Base-by-base conservation (phyloP, 2,113 vertebrate genomes). In the Rhizomys pruinosus region DNA sequence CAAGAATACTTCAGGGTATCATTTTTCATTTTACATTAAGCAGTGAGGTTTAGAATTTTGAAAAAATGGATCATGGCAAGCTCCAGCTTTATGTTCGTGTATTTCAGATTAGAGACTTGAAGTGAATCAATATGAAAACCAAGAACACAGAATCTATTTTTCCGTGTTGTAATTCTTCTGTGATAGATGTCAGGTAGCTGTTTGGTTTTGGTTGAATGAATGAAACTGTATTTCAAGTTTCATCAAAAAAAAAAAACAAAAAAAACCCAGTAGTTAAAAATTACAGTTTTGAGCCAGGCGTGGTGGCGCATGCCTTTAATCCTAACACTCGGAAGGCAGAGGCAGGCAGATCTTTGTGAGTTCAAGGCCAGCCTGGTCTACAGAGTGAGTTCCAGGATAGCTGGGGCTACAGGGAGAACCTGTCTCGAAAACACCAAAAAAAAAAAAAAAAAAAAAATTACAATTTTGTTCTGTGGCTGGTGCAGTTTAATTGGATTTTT, bases 401-500 rank as follows among this genome's bases (percentile, higher is more conserved):
- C n/a, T n/a, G n/a, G n/a, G n/a, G n/a, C n/a, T n/a, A n/a, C n/a
- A n/a, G n/a, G n/a, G n/a, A n/a, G n/a, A n/a, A n/a, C n/a, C n/a
- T n/a, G n/a, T n/a, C n/a, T n/a, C n/a, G n/a, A n/a, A n/a, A n/a
- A n/a, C 34, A 57, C 61, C 32, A 13, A 63, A 92, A 91, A 39
- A 66, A 32, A 85, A 42, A 52, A 61, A n/a, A n/a, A n/a, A n/a
- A n/a, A 17, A 39, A 61, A 59, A 17, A 39, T 61, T n/a, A 73
- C 55, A 66, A 29, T 61, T 66, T 68, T 93, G 25, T 68, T 37
- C 71, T 89, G 52, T 72, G 57, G 37, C 44, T 9, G 1, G 55
- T 87, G 59, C 84, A 55, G 25, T 94, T 91, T 87, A 93, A 76
- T 55, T 95, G 25, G n/a, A 73, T 84, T 93, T 66, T 80, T 4